Conservation (phyloP, 2,797 vertebrate genomes). For the Pterois miles region DNA sequence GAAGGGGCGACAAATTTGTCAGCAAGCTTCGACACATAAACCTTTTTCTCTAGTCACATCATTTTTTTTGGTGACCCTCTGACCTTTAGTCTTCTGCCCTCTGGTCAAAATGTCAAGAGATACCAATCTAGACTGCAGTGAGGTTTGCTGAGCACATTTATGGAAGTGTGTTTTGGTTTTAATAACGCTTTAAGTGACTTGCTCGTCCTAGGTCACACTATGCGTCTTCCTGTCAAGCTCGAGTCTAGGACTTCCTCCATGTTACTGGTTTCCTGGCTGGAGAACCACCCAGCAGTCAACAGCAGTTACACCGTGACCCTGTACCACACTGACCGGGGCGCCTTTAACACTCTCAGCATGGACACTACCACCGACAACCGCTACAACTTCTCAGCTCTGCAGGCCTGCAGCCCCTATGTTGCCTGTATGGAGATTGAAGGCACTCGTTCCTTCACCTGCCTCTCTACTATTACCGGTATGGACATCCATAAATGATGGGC, state of each 20-base stretch:
- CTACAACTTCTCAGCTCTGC: slow-evolving; percentile 67
- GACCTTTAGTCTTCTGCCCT: background rate
- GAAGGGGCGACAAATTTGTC: no score
- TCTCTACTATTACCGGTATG: slow-evolving; percentile 71
- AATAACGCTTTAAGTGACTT: background rate
- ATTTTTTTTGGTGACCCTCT: background rate
- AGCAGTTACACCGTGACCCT: slow-evolving; percentile 42
- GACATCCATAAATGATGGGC: no score
- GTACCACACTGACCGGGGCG: slow-evolving; percentile 41
- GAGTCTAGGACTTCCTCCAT: slow-evolving; percentile 53
- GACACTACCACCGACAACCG: slow-evolving; percentile 28
- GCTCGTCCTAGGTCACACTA: slow-evolving; percentile 63
- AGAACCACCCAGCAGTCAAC: background rate
- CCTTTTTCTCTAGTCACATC: no score
- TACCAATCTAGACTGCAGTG: background rate
- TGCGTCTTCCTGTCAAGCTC: slow-evolving; percentile 56
- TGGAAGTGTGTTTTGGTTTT: background rate
- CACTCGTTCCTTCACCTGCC: slow-evolving; percentile 59
- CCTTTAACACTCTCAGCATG: slow-evolving; percentile 11
- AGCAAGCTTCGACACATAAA: no score
- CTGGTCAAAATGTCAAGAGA: background rate
- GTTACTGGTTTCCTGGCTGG: slow-evolving; percentile 71
- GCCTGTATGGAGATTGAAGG: slow-evolving; percentile 64
- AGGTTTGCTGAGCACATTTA: background rate
- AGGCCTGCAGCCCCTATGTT: slow-evolving; percentile 68